Conservation (phyloP, 2,113 vertebrate species). For the Antigone vipio region DNA sequence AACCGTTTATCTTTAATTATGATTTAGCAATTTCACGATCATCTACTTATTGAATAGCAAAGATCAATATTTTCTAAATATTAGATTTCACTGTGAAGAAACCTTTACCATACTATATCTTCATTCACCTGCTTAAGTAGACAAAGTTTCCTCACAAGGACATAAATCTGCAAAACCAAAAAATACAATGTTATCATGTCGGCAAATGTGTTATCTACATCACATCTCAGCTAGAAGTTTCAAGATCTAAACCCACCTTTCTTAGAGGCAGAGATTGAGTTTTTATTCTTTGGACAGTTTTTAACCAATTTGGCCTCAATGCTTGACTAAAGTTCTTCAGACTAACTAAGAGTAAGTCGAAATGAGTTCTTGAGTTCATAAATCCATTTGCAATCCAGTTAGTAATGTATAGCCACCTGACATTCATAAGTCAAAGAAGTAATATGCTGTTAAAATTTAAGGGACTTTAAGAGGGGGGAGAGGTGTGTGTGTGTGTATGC, state of each 20-base stretch:
- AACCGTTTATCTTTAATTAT: not conserved
- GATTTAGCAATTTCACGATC: not conserved
- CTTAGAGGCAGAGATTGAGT: not conserved
- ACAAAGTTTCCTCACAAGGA: not conserved
- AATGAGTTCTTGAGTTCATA: not conserved
- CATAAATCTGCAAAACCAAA: not conserved
- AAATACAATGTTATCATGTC: not conserved
- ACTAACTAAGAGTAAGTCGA: not conserved
- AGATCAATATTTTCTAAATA: not conserved
- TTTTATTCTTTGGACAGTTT: not conserved
- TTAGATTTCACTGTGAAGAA: not conserved
- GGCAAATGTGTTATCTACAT: not conserved
- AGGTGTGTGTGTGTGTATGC: rapidly evolving
- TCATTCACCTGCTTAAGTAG: not conserved
- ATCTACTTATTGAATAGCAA: not conserved
- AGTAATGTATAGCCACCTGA: not conserved
- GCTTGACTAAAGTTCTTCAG: not conserved
- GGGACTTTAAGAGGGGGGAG: not conserved
- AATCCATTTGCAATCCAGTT: not conserved
- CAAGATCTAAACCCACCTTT: not conserved
- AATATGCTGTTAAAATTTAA: not conserved
- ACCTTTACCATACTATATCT: not conserved
- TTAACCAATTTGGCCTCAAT: not conserved
- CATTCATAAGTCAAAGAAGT: not conserved
- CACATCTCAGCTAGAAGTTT: not conserved